A percentile compares a stretch with the other conserved stretches of the same genome.
These are phyloP conservation scores for Rattus norvegicus DNA, from an alignment of 2,113 vertebrate genomes.

Conservation along the genomic window GRCr8 NC_086019.1:29126001-29126500, in stretches of 20 bases:
- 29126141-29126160: constrained; percentile 32
- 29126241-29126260: neutral
- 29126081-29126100: constrained; percentile 10
- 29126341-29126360: neutral
- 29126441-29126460: neutral
- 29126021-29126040: constrained; percentile 70
- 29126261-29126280: neutral
- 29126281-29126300: neutral
- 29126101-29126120: constrained; percentile 23
- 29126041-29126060: constrained; percentile 61
- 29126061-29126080: constrained; percentile 69
- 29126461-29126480: neutral
- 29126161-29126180: constrained; percentile 39
- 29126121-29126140: constrained; percentile 48
- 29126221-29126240: constrained; percentile 14
- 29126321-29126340: neutral
- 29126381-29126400: neutral
- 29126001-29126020: constrained; percentile 70
- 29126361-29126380: neutral
- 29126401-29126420: neutral
- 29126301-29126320: neutral
- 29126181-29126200: neutral
- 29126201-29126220: constrained; percentile 41
- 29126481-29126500: neutral
- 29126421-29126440: neutral